Conservation (phyloP, 2,888 invertebrate species). For the Phalera bucephala region DNA sequence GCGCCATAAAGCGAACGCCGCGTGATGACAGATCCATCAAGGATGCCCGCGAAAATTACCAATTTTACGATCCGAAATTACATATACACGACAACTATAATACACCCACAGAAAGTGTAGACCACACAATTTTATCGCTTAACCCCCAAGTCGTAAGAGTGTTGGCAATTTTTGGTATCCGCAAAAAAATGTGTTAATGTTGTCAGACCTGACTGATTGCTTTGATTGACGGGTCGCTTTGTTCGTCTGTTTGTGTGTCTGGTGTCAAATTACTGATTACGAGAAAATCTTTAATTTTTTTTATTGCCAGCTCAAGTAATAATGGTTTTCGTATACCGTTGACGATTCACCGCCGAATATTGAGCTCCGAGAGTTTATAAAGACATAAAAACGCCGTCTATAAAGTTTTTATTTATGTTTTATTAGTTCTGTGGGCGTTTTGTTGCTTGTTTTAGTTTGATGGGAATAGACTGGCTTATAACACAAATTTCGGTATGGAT, state of each 20-base stretch:
- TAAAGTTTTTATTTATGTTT: conserved; percentile 30
- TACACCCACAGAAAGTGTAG: no score
- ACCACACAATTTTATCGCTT: conserved; percentile 25
- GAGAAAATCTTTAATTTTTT: conserved; percentile 13
- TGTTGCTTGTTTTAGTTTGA: conserved; percentile 21
- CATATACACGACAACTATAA: conserved; percentile 21
- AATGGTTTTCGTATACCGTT: conserved; percentile 24
- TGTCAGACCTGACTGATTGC: conserved; percentile 41
- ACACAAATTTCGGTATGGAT: not conserved
- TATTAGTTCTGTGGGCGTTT: conserved; percentile 32
- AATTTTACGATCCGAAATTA: conserved; percentile 58
- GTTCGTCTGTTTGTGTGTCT: conserved; percentile 37
- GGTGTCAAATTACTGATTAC: conserved; percentile 31
- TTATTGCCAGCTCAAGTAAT: conserved; percentile 24
- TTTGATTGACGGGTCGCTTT: conserved; percentile 36
- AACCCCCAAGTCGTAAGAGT: conserved; percentile 6
- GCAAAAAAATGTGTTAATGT: conserved; percentile 4
- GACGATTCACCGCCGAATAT: conserved; percentile 23
- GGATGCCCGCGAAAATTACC: conserved; percentile 42
- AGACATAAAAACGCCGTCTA: conserved; percentile 27
- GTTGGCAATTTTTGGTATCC: not conserved
- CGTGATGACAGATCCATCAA: conserved; percentile 61
- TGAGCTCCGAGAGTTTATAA: conserved; percentile 31
- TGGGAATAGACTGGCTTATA: not conserved
- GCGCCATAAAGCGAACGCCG: conserved; percentile 47